phyloP scores from a whole-genome alignment of 2,113 vertebrate genomes.

The Pelecanus crispus region DNA sequence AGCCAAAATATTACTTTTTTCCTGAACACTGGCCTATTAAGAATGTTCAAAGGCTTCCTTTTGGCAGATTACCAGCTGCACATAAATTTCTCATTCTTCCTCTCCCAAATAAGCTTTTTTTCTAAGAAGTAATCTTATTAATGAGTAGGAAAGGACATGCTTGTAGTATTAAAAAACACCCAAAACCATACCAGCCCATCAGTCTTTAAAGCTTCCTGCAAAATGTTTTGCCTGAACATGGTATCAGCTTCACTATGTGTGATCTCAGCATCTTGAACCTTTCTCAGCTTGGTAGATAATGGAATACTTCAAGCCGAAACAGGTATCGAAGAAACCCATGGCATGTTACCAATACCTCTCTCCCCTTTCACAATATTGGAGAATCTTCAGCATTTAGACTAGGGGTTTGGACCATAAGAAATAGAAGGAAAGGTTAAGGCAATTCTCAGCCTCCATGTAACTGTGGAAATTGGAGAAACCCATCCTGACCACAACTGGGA shows the following conservation, averaged over 20 bases:
- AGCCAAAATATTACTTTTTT: background rate
- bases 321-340: background rate
- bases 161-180: background rate
- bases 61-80: background rate
- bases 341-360: background rate
- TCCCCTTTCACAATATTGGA: background rate
- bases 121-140: background rate
- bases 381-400: background rate
- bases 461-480: background rate
- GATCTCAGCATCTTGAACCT: background rate
- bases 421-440: background rate
- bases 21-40: background rate
- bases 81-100: background rate
- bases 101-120: background rate
- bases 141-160: background rate
- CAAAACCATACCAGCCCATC: background rate
- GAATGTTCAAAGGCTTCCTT: background rate
- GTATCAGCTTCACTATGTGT: background rate
- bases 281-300: background rate
- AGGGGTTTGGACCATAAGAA: background rate
- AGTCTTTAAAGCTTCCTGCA: background rate
- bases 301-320: background rate
- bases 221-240: background rate
- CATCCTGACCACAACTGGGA: background rate
- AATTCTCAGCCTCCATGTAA: background rate